phyloP scores from a whole-genome alignment of 2,797 vertebrate genomes.

The Vireo griseus region DNA sequence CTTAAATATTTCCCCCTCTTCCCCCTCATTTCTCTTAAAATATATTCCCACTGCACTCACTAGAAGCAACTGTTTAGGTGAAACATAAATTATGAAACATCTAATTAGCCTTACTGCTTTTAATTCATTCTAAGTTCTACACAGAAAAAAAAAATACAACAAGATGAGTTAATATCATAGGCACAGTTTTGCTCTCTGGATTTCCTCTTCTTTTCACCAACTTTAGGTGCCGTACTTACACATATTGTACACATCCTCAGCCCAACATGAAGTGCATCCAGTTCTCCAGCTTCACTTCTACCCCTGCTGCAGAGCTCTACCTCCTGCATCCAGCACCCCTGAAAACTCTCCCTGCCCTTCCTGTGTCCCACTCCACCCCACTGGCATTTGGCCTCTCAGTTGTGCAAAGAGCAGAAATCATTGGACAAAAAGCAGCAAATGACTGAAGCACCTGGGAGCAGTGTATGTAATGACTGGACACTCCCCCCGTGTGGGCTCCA shows the following conservation, averaged over 20 bases:
- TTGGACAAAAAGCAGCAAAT: neutral
- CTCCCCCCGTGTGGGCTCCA: neutral
- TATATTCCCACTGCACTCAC: neutral
- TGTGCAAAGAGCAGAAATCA: neutral
- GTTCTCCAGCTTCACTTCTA: neutral
- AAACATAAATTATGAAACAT: neutral
- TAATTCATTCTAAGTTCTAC: neutral
- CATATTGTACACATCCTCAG: neutral
- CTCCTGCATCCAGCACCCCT: neutral
- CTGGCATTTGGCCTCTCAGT: neutral
- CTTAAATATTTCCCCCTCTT: neutral
- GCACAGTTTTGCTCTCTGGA: neutral
- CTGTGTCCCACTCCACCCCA: neutral
- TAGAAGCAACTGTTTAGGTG: neutral
- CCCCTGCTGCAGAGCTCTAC: neutral
- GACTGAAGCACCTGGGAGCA: neutral
- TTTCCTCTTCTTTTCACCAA: neutral
- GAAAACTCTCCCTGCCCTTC: neutral
- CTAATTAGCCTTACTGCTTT: neutral
- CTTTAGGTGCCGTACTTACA: neutral
- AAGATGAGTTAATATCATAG: neutral
- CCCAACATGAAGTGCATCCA: neutral
- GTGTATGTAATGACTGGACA: rapidly evolving
- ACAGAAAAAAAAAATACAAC: neutral
- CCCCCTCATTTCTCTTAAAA: neutral